Percentiles rank a stretch among this genome's conserved stretches.
Conservation (phyloP, 2,113 vertebrate species). For the Echinops telfairi region DNA sequence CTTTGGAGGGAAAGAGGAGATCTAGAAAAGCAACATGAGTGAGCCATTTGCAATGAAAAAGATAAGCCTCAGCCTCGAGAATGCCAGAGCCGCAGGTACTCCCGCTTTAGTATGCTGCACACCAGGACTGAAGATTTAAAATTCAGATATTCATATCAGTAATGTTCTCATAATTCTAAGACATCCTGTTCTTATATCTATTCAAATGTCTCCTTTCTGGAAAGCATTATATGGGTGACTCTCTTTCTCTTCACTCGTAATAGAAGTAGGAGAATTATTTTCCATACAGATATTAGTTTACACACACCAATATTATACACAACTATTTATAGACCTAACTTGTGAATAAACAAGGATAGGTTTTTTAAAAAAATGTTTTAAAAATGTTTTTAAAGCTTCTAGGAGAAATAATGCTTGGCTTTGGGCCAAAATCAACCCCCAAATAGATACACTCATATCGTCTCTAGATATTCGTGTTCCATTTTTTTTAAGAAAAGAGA, state of each 20-base stretch:
- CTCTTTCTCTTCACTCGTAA: slow-evolving; percentile 62
- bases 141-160: no score
- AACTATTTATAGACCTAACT: slow-evolving; percentile 15
- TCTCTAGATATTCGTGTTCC: no score
- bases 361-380: neutral
- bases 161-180: neutral
- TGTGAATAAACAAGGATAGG: slow-evolving; percentile 40
- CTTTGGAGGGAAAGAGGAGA: slow-evolving; percentile 26
- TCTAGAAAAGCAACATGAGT: slow-evolving; percentile 18
- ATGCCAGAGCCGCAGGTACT: slow-evolving; percentile 43
- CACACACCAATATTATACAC: neutral
- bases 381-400: neutral
- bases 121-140: no score
- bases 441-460: neutral
- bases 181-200: slow-evolving; percentile 35
- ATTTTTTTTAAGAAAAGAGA: no score
- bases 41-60: slow-evolving; percentile 5
- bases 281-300: slow-evolving; percentile 18
- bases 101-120: neutral
- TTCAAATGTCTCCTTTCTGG: slow-evolving; percentile 61
- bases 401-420: neutral
- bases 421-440: neutral
- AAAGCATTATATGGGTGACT: slow-evolving; percentile 38
- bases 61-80: slow-evolving; percentile 45
- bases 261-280: slow-evolving; percentile 60